Percentiles rank a stretch among this genome's conserved stretches.
Conservation (phyloP, 1,140 invertebrate genomes). For the Berghia stephanieae region DNA sequence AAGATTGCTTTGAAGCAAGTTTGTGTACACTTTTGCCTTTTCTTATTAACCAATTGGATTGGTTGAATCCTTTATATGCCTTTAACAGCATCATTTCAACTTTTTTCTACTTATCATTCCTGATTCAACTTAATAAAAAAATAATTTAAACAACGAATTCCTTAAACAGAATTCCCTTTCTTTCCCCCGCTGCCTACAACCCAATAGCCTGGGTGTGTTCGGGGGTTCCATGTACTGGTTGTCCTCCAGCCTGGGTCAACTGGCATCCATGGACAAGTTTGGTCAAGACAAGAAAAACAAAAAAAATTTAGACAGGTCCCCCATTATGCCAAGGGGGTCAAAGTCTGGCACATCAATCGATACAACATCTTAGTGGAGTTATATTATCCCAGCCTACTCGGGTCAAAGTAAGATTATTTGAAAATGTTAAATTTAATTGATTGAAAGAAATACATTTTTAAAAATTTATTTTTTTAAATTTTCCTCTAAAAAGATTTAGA, state of each 20-base stretch:
- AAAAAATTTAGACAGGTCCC: conserved; percentile 80
- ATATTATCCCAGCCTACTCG: background rate
- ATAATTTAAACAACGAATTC: background rate
- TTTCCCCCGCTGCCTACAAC: conserved; percentile 75
- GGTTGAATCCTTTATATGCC: too few relatives aligned
- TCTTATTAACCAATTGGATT: too few relatives aligned
- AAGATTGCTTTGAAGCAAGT: too few relatives aligned
- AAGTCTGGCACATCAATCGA: conserved; percentile 64
- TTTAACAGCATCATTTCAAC: background rate
- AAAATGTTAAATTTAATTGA: background rate
- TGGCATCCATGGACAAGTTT: conserved; percentile 92
- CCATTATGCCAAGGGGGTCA: conserved; percentile 84
- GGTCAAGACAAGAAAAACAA: conserved; percentile 89
- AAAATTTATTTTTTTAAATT: background rate
- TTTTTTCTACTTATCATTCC: background rate
- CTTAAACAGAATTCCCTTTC: conserved; percentile 23
- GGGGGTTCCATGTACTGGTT: conserved; percentile 90
- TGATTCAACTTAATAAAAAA: background rate
- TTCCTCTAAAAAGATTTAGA: background rate
- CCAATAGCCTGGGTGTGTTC: conserved; percentile 90
- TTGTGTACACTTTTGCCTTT: too few relatives aligned
- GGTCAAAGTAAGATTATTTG: background rate
- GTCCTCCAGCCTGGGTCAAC: conserved; percentile 82
- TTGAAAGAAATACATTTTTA: background rate
- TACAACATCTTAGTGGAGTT: conserved; percentile 42